Base-by-base conservation (phyloP, 2,113 vertebrate genomes). In the Gymnocephalus cernua region DNA sequence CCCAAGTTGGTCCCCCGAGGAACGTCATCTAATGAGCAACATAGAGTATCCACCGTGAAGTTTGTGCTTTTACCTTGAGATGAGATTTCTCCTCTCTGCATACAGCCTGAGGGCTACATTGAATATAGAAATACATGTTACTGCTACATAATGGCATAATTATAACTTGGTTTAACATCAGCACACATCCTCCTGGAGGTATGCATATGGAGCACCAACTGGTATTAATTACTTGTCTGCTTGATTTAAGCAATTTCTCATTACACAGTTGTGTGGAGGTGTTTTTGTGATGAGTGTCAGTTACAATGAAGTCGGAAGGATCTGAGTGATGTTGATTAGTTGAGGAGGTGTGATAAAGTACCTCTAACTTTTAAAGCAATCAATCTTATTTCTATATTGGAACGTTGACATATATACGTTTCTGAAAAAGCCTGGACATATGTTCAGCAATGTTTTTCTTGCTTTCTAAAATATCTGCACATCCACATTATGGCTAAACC, bases 21-120 rank as follows among this genome's bases (percentile, higher is more conserved):
- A 81, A 27, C 64, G 58, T 64, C 80, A 38, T 84, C 77, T 93
- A 92, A 93, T 90, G 90, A 93, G 85, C 92, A 84, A 62, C 77
- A 77, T 84, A 77, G 70, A 77, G 71, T 84, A 85, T 89, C 87
- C 66, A 84, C 57, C 85, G 62, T 82, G 79, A 89, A 89, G 84
- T 82, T 71, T 48, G 16, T 72, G 56, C 79, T 84, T 80, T 88
- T 92, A 88, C 83, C 84, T 90, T 91, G 78, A 86, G 83, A 84
- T 89, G 58, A 51, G 54, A 75, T 71, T 74, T 59, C 47, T 86
- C 50, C 14, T 56, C 70, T 54, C 25, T 32, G 11, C 10, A 2
- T 71, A 73, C 56, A 81, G 25, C 85, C 88, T 73, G 16, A 83
- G 83, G 86, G 77, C 62, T 82, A 61, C 83, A 80, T 1, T 59